phyloP scores from a whole-genome alignment of 2,888 invertebrate genomes.

The Bellardia pandia region DNA sequence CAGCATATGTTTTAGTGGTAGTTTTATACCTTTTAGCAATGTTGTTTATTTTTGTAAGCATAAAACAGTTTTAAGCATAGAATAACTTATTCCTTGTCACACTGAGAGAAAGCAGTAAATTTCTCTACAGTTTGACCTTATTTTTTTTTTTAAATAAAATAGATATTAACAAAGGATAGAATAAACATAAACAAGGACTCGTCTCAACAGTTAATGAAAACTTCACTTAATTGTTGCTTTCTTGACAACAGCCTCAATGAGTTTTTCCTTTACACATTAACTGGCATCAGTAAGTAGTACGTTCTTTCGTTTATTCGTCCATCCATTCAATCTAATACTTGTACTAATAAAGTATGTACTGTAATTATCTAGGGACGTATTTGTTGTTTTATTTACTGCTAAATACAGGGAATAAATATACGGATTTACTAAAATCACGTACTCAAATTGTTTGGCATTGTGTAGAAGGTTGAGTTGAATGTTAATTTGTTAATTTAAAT shows the following conservation, averaged over 20 bases:
- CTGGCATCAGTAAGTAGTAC: not conserved
- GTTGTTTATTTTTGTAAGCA: not conserved
- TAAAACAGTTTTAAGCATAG: not conserved
- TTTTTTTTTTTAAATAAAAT: not conserved
- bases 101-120: not conserved
- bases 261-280: constrained; percentile 14
- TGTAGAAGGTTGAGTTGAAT: not conserved
- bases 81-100: not conserved
- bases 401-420: not conserved
- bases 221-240: constrained; percentile 27
- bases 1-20: constrained; percentile 4
- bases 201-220: constrained; percentile 1
- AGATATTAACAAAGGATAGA: not conserved
- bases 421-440: constrained; percentile 12
- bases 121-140: not conserved
- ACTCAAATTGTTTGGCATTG: not conserved
- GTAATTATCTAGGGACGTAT: constrained; percentile 50
- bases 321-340: not conserved
- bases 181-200: not conserved
- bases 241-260: not conserved
- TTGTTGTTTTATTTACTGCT: constrained; percentile 3
- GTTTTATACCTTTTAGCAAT: constrained; percentile 12
- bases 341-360: constrained; percentile 41
- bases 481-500: not conserved
- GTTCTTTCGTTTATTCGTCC: not conserved